Evolutionary conservation across 2,113 vertebrate species (phyloP), one percentile per base, ranked within the genome.

Genomic region (Cyphomyrus plagiostoma): DNA sequence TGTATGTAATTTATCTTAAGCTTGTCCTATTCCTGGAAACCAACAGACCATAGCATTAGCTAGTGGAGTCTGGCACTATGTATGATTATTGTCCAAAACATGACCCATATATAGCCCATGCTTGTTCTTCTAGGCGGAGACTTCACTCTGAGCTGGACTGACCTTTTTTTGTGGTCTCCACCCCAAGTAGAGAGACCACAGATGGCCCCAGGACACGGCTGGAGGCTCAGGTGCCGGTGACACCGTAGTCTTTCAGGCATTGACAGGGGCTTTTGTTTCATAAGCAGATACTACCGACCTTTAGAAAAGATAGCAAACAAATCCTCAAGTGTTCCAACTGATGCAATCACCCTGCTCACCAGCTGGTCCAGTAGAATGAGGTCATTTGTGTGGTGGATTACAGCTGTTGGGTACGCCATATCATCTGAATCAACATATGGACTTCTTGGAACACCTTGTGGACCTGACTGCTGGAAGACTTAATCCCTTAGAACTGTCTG

Each of bases 161-260:
- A 7, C 11, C n/a, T 82, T 10, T 42, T 42, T 21, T 10, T 45
- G 19, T 56, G 10, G 82, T 74, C 70, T 35, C 70, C 13, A 10
- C 5, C 85, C 26, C 85, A 52, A 52, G 26, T n/a, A 35, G 48
- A 66, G 87, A 88, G 83, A 90, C 87, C 62, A 89, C 91, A 92
- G 93, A 92, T 94, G 94, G 91, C 53, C 58, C 89, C 66, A 90
- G 91, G 90, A 89, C 70, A 85, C 85, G 42, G 53, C 17, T 35
- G 52, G 7, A 26, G 53, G 70, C 62, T 89, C 91, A 92, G 92
- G 93, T 94, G 92, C 85, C 77, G 66, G 46, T 94, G 94, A 95
- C 94, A 93, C 53, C 17, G 45, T 45, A 21, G 90, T 90, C 88
- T 91, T 91, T 86, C 23, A 53, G 49, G 82, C 45, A 84, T 84